Evolutionary conservation across 1,140 invertebrate species (phyloP).

Genomic region (Calliopsis andreniformis): DNA sequence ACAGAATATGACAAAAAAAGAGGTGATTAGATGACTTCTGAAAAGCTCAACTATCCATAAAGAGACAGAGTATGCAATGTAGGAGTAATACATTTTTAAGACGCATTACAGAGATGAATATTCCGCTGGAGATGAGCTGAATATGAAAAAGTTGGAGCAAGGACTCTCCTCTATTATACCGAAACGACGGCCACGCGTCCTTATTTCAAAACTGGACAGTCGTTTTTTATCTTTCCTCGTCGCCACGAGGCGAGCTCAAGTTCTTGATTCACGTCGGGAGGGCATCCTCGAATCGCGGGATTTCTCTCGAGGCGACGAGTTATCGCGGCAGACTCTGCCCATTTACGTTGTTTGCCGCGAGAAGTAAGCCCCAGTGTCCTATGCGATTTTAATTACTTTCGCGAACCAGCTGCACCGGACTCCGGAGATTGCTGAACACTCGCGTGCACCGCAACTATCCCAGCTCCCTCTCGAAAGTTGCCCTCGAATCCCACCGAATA

Average conservation of each 20-base stretch:
- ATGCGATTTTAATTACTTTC: constrained; percentile 51
- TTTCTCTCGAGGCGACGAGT: constrained; percentile 23
- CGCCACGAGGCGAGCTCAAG: neutral
- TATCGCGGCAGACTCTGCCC: constrained; percentile 5
- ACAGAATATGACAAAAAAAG: too few relatives aligned
- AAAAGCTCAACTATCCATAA: too few relatives aligned
- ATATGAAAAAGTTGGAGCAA: too few relatives aligned
- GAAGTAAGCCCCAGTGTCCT: constrained; percentile 35
- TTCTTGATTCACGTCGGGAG: neutral
- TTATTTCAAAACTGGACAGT: too few relatives aligned
- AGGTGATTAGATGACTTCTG: too few relatives aligned
- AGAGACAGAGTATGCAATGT: too few relatives aligned
- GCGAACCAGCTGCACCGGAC: constrained; percentile 22
- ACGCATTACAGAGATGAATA: too few relatives aligned
- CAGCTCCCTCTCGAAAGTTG: constrained; percentile 9
- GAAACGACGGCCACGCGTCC: too few relatives aligned
- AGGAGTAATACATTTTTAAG: too few relatives aligned
- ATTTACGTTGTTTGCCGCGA: constrained; percentile 21
- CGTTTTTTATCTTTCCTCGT: too few relatives aligned
- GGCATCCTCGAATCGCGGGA: neutral
- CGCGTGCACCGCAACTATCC: constrained; percentile 20
- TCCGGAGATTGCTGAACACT: constrained; percentile 34
- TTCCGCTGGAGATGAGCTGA: too few relatives aligned
- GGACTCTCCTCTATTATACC: too few relatives aligned
- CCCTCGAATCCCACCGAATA: constrained; percentile 15